Conservation (phyloP, 2,888 invertebrate species). For the Melinaea marsaeus region DNA sequence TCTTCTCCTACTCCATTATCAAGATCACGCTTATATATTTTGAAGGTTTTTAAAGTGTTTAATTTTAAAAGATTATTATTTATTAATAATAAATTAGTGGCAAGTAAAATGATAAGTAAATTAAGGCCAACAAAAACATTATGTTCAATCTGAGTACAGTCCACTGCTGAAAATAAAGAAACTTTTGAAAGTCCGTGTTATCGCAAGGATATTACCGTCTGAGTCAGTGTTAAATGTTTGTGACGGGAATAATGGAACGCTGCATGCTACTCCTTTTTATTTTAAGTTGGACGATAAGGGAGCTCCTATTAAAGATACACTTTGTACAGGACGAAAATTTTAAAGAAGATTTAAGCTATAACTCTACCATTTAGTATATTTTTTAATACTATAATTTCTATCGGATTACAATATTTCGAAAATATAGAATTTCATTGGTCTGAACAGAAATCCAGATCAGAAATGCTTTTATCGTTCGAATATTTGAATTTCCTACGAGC, state of each 20-base stretch:
- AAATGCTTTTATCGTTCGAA: constrained; percentile 59
- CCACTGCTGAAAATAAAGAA: constrained; percentile 37
- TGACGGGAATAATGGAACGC: constrained; percentile 32
- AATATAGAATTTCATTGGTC: constrained; percentile 56
- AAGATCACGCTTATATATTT: background rate
- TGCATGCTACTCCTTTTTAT: constrained; percentile 26
- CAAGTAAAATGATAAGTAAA: background rate
- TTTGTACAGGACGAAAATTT: background rate
- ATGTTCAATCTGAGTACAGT: constrained; percentile 33
- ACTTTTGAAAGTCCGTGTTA: constrained; percentile 34
- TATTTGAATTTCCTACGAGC: constrained; percentile 62
- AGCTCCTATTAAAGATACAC: constrained; percentile 7
- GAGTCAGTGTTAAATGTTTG: constrained; percentile 36
- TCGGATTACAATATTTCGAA: constrained; percentile 29
- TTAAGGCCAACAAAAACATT: constrained; percentile 6
- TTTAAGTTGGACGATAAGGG: constrained; percentile 25
- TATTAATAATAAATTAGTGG: background rate
- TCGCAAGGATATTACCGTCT: constrained; percentile 35
- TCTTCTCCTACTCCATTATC: constrained; percentile 1
- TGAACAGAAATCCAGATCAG: constrained; percentile 53
- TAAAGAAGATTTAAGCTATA: background rate
- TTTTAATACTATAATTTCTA: constrained; percentile 3
- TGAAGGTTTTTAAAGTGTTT: background rate
- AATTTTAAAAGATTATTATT: background rate
- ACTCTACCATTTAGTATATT: background rate